Conservation (phyloP, 1,140 invertebrate species). For the Ridgeia piscesae region DNA sequence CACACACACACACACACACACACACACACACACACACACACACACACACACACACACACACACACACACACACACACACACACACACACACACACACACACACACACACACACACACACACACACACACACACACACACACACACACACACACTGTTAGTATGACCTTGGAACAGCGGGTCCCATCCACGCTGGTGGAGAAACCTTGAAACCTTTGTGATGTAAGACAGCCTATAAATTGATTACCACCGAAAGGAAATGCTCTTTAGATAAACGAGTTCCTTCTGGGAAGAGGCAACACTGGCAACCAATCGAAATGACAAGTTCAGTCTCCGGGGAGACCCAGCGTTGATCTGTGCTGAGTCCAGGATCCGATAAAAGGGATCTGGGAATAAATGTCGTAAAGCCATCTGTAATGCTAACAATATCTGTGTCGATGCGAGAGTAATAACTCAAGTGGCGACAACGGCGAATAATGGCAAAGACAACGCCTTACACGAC, state of each 20-base stretch:
- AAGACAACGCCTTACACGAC: neutral
- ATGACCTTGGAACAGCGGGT: too few relatives aligned
- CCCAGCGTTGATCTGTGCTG: neutral
- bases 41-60: too few relatives aligned
- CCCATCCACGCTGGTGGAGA: neutral
- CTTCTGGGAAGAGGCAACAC: neutral
- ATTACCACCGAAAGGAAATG: neutral
- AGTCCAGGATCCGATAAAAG: neutral
- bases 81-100: too few relatives aligned
- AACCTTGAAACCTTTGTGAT: neutral
- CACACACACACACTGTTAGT: too few relatives aligned
- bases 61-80: too few relatives aligned
- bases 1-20: too few relatives aligned
- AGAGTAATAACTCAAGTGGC: neutral
- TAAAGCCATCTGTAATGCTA: neutral
- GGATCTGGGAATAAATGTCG: neutral
- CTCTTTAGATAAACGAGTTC: neutral
- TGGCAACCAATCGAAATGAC: too few relatives aligned
- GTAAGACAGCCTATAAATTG: neutral
- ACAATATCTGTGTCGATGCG: neutral
- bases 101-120: too few relatives aligned
- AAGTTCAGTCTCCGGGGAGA: neutral
- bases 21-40: too few relatives aligned
- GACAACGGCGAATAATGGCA: neutral
- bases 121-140: too few relatives aligned